Percentiles rank a stretch among this genome's conserved stretches.
phyloP scores from a whole-genome alignment of 2,797 vertebrate species.

The Pitangus sulphuratus region DNA sequence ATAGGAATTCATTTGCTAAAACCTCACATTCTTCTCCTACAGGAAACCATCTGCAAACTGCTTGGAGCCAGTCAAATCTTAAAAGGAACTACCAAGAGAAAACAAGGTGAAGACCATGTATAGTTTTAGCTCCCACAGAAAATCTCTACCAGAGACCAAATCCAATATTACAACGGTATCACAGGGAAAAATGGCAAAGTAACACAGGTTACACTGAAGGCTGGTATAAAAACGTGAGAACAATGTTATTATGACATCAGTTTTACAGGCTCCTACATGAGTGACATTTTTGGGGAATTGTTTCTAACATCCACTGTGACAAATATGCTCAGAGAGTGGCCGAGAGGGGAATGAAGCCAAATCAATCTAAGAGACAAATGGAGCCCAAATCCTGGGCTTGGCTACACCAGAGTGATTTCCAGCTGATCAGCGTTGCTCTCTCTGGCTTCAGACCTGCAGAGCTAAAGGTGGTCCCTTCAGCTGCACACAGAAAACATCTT shows the following conservation, averaged over 20 bases:
- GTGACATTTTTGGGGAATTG: not conserved
- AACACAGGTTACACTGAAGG: not conserved
- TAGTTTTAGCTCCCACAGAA: not conserved
- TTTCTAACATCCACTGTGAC: not conserved
- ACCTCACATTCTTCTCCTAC: not conserved
- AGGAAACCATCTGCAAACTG: not conserved
- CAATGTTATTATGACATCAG: not conserved
- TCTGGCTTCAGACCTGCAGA: not conserved
- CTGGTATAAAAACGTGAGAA: not conserved
- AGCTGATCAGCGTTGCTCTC: not conserved
- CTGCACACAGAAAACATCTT: not conserved
- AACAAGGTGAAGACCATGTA: not conserved
- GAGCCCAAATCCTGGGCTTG: not conserved
- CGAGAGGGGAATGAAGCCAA: not conserved
- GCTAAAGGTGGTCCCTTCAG: not conserved
- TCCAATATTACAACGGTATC: not conserved
- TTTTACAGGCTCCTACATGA: not conserved
- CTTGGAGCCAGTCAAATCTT: not conserved
- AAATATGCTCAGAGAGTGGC: not conserved
- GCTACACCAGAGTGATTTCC: not conserved
- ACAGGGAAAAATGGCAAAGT: not conserved
- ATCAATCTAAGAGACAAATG: not conserved
- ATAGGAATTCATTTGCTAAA: not conserved
- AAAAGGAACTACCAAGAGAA: not conserved
- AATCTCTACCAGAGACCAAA: not conserved